phyloP scores from a whole-genome alignment of 2,113 vertebrate genomes.

The Pungitius pungitius region DNA sequence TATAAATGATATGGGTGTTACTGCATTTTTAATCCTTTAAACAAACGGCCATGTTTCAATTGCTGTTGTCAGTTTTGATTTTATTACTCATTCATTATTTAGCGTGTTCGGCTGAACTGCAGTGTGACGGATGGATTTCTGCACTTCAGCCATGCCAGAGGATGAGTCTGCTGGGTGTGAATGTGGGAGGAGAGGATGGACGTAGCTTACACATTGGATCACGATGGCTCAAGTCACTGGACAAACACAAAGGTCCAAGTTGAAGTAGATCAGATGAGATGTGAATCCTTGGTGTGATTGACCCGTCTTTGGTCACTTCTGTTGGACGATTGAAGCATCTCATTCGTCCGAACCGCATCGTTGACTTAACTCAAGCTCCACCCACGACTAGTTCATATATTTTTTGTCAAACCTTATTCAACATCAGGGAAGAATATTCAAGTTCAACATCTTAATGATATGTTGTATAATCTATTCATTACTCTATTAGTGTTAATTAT shows the following conservation, averaged over 20 bases:
- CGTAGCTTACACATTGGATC: neutral
- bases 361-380: neutral
- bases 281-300: neutral
- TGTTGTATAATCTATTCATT: neutral
- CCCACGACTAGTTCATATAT: neutral
- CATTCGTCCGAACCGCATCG: neutral
- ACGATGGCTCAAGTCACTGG: neutral
- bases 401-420: neutral
- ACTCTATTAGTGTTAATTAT: neutral
- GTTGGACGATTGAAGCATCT: neutral
- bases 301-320: neutral
- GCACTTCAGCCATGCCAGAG: conserved; percentile 42
- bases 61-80: conserved; percentile 79
- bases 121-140: conserved; percentile 54
- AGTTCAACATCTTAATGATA: neutral
- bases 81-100: conserved; percentile 78
- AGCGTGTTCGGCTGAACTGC: conserved; percentile 62
- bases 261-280: neutral
- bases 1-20: conserved; percentile 68
- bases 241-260: conserved; percentile 4
- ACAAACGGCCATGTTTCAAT: conserved; percentile 75
- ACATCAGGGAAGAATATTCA: neutral
- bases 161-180: conserved; percentile 2
- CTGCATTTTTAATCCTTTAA: conserved; percentile 77
- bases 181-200: neutral